Base-by-base conservation (phyloP, 1,140 invertebrate species). In the Atta texana region DNA sequence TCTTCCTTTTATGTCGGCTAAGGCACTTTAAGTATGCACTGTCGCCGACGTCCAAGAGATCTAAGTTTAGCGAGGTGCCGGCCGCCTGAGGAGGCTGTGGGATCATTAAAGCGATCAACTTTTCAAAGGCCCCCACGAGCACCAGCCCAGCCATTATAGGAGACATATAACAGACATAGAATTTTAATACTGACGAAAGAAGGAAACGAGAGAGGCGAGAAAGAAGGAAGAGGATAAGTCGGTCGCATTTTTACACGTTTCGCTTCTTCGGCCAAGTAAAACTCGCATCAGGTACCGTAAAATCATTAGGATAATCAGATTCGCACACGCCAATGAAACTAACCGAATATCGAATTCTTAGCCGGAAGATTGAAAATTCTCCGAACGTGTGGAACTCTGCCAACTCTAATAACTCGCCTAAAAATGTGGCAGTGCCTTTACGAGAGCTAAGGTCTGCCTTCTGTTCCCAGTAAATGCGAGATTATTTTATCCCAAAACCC, bases 261-360 rank as follows among this genome's bases (percentile, higher is more conserved):
- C 51, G 66, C 39, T 44, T 75, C 34, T 31, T 61, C 39, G 63
- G 31, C 24, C 66, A 53, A 72, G 80, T 82, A 71, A 59, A 74
- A 72, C 39, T 84, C 69, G 39, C 39, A 44, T 49, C 18, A 39
- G 55, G 55, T 49, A 31, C 31, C 39, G 69, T 84, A 84, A 84
- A 84, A 75, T 84, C 80, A 84, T 84, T 84, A 84, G 69, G 55
- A 75, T 84, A 84, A 84, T 84, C 80, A 84, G 49, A 57, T 84
- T 14, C 21, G 66, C 39, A 24, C 61, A 39, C 39, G 39, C 66
- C 24, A 75, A 57, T 84, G 69, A 84, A 75, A 63, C 80, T 44
- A n/a, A 39, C 80, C 80, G 55, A 84, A 84, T 84, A 84, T 84
- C 80, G 55, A 84, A 63, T 84, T 75, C 55, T 61, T 69, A 39